Evolutionary conservation across 2,113 vertebrate species (phyloP), one percentile per base, ranked within the genome.

Genomic region (Nothocercus julius): DNA sequence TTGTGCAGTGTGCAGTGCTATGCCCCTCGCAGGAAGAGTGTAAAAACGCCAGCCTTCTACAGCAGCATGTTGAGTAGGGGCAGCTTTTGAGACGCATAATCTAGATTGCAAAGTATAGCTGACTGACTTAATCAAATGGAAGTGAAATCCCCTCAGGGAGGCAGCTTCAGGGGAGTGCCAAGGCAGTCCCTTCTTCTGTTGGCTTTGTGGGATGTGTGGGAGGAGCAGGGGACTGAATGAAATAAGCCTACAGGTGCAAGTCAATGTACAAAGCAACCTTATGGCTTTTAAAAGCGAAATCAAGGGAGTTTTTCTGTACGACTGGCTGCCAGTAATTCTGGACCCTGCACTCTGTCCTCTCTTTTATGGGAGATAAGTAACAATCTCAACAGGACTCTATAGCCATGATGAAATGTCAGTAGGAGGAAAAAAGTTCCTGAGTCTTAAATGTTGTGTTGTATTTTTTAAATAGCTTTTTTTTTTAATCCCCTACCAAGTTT

Each of bases 341-440:
- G 38, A 30, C 56, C n/a, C 74, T 75, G 32, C 44, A 70, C 44
- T 93, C 80, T 89, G 45, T 81, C 74, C 49, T 70, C 53, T 64
- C 34, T 89, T 82, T 83, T 42, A 59, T 30, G 59, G 0, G 3
- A 88, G 30, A 89, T 70, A 82, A 87, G 72, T 59, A 87, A 85
- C 8, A 66, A 89, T 83, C 78, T 87, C 81, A 89, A 69, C 66
- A 78, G 77, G 76, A 80, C 61, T 74, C 74, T 58, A 44, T 36
- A 92, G 77, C 70, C 66, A 85, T 77, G 76, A 87, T 84, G 70
- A 84, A 91, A 75, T 82, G 75, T 53, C 78, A 89, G 89, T 91
- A 78, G 70, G 70, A 92, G 74, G 56, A 6, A n/a, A 75, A 30
- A 77, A 66, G 21, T 21, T 30, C 86, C 32, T 72, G 66, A 89